Evolutionary conservation across 1,140 invertebrate genomes (phyloP).

Genomic region (Ganaspis sp.): DNA sequence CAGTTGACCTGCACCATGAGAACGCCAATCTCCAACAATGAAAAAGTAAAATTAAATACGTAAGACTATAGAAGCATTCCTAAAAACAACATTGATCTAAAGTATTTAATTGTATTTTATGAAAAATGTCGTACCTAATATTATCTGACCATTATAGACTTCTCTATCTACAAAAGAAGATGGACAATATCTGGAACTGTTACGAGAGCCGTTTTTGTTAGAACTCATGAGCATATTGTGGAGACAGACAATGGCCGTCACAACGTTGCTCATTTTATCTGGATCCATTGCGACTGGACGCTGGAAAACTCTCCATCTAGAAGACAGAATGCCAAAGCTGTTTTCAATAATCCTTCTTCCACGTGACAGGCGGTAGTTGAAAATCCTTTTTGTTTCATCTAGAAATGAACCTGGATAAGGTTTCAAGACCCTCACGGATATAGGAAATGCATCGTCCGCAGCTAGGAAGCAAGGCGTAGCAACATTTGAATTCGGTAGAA

Average conservation of each 20-base stretch:
- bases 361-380: conserved; percentile 26
- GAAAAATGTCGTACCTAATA: too few relatives aligned
- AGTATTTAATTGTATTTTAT: too few relatives aligned
- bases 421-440: conserved; percentile 68
- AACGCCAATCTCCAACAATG: too few relatives aligned
- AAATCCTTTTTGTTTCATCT: not conserved
- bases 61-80: too few relatives aligned
- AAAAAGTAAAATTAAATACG: too few relatives aligned
- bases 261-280: not conserved
- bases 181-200: too few relatives aligned
- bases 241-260: not conserved
- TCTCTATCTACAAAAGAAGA: too few relatives aligned
- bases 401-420: conserved; percentile 60
- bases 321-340: conserved; percentile 1
- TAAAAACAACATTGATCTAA: too few relatives aligned
- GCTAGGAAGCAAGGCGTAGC: conserved; percentile 60
- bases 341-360: conserved; percentile 33
- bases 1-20: too few relatives aligned
- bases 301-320: not conserved
- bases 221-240: too few relatives aligned
- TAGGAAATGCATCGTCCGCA: conserved; percentile 73
- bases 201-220: too few relatives aligned
- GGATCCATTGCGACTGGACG: not conserved
- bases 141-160: too few relatives aligned
- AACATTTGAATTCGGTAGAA: not conserved